Evolutionary conservation across 2,888 invertebrate genomes (phyloP).

Genomic region (Eilema griseolum): DNA sequence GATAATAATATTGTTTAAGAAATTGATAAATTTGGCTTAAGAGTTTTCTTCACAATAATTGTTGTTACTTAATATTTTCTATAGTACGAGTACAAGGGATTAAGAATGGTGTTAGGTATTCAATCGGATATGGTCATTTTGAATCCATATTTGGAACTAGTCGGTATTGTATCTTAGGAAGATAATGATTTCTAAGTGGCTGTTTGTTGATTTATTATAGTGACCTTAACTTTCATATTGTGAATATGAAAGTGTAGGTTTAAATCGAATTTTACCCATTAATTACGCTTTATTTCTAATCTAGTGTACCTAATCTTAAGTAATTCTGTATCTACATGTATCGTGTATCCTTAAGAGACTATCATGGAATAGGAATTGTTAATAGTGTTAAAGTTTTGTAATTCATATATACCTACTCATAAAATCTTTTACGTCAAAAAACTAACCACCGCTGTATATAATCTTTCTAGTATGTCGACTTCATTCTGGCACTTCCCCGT

Average conservation of each 20-base stretch:
- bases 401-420: slow-evolving; percentile 9
- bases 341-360: slow-evolving; percentile 23
- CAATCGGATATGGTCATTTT: slow-evolving; percentile 25
- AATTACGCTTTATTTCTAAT: slow-evolving; percentile 18
- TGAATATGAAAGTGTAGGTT: slow-evolving; percentile 17
- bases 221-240: slow-evolving; percentile 19
- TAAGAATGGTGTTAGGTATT: slow-evolving; percentile 26
- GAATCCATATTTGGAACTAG: slow-evolving; percentile 20
- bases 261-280: slow-evolving; percentile 8
- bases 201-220: slow-evolving; percentile 22
- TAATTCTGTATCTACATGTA: slow-evolving; percentile 12
- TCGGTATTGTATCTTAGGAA: slow-evolving; percentile 14
- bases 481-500: too few relatives aligned
- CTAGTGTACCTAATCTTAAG: slow-evolving; percentile 16
- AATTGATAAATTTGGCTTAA: slow-evolving; percentile 19
- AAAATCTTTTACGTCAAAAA: background rate
- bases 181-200: slow-evolving; percentile 16
- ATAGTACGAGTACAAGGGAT: slow-evolving; percentile 15
- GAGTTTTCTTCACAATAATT: slow-evolving; percentile 20
- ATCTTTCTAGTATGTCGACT: background rate
- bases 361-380: slow-evolving; percentile 41
- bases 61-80: slow-evolving; percentile 25
- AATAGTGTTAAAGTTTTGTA: slow-evolving; percentile 18
- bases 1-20: slow-evolving; percentile 20
- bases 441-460: background rate